Evolutionary conservation across 2,888 invertebrate species (phyloP).

Genomic region (Oasisia sp.): DNA sequence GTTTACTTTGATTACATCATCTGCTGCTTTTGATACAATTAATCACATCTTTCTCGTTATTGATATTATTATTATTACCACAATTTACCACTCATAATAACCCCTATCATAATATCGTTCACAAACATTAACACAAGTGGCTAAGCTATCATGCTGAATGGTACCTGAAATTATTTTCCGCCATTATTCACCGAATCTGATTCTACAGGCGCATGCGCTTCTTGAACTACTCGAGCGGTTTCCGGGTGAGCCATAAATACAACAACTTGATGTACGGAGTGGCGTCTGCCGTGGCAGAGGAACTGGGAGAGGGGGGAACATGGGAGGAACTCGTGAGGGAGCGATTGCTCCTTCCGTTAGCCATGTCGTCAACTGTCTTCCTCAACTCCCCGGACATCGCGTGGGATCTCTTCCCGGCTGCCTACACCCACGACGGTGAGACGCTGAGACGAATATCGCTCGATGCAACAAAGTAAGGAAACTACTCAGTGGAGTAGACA

Average conservation of each 20-base stretch:
- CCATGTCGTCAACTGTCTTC: not conserved
- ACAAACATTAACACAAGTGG: too few relatives aligned
- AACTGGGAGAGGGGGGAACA: not conserved
- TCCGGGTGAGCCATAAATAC: not conserved
- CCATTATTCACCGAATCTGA: not conserved
- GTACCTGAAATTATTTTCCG: too few relatives aligned
- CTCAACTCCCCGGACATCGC: not conserved
- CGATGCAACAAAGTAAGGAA: not conserved
- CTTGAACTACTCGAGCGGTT: not conserved
- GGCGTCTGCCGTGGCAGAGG: not conserved
- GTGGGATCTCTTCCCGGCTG: not conserved
- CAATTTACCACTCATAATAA: too few relatives aligned
- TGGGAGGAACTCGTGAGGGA: not conserved
- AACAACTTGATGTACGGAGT: not conserved
- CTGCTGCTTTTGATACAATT: too few relatives aligned
- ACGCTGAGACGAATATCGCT: not conserved
- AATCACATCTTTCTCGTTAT: too few relatives aligned
- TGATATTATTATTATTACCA: too few relatives aligned
- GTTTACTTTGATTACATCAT: too few relatives aligned
- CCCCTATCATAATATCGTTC: too few relatives aligned
- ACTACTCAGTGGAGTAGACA: not conserved
- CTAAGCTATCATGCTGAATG: too few relatives aligned
- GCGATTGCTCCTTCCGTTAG: not conserved
- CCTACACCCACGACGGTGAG: not conserved
- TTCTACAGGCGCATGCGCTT: slow-evolving; percentile 10